phyloP scores from a whole-genome alignment of 2,888 invertebrate species.

The Matsumyia berberina region DNA sequence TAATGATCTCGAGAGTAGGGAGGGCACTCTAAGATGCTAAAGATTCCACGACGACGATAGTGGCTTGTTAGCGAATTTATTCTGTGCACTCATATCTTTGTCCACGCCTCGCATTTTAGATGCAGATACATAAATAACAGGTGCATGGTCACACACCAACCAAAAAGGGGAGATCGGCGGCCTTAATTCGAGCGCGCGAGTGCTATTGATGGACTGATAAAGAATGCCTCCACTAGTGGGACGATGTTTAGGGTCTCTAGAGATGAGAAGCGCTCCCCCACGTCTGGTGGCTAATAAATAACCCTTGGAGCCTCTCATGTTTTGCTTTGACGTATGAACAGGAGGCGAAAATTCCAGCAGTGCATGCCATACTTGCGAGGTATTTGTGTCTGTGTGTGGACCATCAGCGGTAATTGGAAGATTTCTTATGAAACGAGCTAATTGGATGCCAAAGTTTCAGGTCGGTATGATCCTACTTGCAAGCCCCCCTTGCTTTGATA shows the following conservation, averaged over 20 bases:
- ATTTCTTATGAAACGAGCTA: slow-evolving; percentile 43
- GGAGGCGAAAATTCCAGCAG: slow-evolving; percentile 43
- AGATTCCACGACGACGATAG: slow-evolving; percentile 30
- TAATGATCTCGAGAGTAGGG: slow-evolving; percentile 5
- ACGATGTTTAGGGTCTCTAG: slow-evolving; percentile 18
- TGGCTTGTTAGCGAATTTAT: slow-evolving; percentile 35
- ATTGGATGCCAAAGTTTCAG: slow-evolving; percentile 55
- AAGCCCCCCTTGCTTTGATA: slow-evolving; percentile 9
- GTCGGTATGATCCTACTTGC: slow-evolving; percentile 29
- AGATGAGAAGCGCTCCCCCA: slow-evolving; percentile 39
- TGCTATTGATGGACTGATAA: slow-evolving; percentile 49
- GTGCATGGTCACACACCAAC: slow-evolving; percentile 21
- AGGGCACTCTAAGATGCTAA: slow-evolving; percentile 37
- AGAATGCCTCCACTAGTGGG: background rate
- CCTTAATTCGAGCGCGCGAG: slow-evolving; percentile 1
- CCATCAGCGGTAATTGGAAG: slow-evolving; percentile 33
- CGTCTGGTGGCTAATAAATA: slow-evolving; percentile 50
- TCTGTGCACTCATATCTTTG: too few species aligned
- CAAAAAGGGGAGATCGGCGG: background rate
- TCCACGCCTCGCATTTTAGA: slow-evolving; percentile 34
- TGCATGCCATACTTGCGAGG: slow-evolving; percentile 32
- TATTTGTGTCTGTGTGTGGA: background rate
- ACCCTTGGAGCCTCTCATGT: slow-evolving; percentile 35
- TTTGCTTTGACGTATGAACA: slow-evolving; percentile 43
- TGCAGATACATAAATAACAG: slow-evolving; percentile 48